Evolutionary conservation across 2,888 invertebrate species (phyloP).

Genomic region (Leptinotarsa haldemani): DNA sequence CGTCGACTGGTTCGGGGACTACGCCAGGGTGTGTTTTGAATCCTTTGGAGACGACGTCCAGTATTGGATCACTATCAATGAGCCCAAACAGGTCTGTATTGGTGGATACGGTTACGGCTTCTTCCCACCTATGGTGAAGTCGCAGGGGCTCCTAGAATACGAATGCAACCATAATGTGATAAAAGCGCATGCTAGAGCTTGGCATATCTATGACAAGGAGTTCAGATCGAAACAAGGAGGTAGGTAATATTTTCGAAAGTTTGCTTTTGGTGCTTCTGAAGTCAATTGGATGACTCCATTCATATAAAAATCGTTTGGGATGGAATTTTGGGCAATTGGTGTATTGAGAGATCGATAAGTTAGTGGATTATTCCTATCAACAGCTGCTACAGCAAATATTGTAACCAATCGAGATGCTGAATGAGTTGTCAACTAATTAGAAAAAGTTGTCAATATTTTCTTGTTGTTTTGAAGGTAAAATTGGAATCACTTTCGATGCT

Average conservation of each 20-base stretch:
- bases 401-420: background rate
- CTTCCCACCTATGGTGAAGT: constrained; percentile 59
- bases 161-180: constrained; percentile 73
- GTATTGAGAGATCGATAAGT: no score
- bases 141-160: constrained; percentile 70
- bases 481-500: background rate
- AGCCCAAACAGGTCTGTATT: constrained; percentile 46
- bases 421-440: no score
- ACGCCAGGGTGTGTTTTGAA: constrained; percentile 65
- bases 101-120: constrained; percentile 46
- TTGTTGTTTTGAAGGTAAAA: background rate
- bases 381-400: background rate
- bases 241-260: constrained; percentile 2
- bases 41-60: constrained; percentile 58
- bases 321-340: no score
- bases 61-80: constrained; percentile 68
- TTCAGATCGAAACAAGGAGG: constrained; percentile 62
- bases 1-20: constrained; percentile 65
- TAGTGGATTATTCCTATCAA: background rate
- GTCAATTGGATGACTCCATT: no score
- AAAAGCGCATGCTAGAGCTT: constrained; percentile 67
- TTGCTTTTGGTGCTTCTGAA: no score
- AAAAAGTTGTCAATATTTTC: no score
- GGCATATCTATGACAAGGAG: constrained; percentile 70
- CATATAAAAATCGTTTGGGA: no score